Evolutionary conservation across 2,113 vertebrate genomes (phyloP).

Genomic region (Malurus cyaneus): DNA sequence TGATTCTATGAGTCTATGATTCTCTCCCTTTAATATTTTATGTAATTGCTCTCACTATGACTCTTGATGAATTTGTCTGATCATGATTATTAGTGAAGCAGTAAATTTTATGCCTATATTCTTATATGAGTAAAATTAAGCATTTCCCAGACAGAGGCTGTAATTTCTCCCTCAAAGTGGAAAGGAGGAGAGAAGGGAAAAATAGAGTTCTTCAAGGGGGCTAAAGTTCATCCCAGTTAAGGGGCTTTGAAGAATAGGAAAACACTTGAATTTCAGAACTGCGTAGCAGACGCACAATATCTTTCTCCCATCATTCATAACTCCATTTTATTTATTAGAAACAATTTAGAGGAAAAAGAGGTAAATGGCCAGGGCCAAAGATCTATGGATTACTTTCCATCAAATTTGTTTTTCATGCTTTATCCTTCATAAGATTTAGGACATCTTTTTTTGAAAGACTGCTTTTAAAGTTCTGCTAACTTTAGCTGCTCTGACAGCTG

Average conservation of each 20-base stretch:
- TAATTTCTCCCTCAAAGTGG: background rate
- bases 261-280: background rate
- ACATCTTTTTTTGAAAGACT: background rate
- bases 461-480: constrained; percentile 15
- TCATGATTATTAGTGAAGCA: background rate
- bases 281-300: background rate
- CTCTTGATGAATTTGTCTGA: background rate
- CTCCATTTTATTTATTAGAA: background rate
- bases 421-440: background rate
- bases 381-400: background rate
- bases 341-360: background rate
- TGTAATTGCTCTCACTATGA: background rate
- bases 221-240: background rate
- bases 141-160: background rate
- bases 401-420: background rate
- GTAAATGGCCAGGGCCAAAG: background rate
- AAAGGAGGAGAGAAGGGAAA: background rate
- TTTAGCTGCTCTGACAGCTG: constrained; percentile 18
- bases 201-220: background rate
- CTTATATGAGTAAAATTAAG: background rate
- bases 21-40: background rate
- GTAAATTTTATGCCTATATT: background rate
- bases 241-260: background rate
- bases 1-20: background rate
- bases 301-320: background rate